Conservation (phyloP, 2,113 vertebrate species). For the Isurus oxyrinchus region DNA sequence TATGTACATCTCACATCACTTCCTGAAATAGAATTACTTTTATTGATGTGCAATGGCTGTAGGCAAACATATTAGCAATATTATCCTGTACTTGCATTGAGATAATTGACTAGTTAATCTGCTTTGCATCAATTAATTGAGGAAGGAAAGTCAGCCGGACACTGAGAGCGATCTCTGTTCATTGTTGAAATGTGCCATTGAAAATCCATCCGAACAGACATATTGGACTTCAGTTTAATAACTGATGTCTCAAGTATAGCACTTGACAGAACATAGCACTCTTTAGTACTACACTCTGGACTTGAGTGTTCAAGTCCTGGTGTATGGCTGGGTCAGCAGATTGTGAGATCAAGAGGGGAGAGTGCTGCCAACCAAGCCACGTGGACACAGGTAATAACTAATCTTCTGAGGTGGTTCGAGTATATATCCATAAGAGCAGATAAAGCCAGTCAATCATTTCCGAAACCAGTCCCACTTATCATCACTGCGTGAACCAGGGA, state of each 20-base stretch:
- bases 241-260: not conserved
- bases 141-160: not conserved
- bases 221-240: not conserved
- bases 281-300: not conserved
- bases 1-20: conserved; percentile 40
- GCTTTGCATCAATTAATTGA: not conserved
- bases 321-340: too few relatives aligned
- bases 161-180: not conserved
- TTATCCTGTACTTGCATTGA: not conserved
- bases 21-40: conserved; percentile 36
- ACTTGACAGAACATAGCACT: not conserved
- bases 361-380: not conserved
- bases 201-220: not conserved
- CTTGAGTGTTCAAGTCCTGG: not conserved
- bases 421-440: not conserved
- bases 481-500: not conserved
- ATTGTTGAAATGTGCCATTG: not conserved
- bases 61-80: not conserved
- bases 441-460: not conserved
- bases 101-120: not conserved
- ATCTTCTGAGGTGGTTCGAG: not conserved
- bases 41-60: conserved; percentile 33
- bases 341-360: not conserved
- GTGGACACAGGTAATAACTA: not conserved
- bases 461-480: not conserved